These are phyloP conservation scores for Exephanes ischioxanthus DNA, from an alignment of 2,888 invertebrate species.

Conservation along the genomic window DNA sequence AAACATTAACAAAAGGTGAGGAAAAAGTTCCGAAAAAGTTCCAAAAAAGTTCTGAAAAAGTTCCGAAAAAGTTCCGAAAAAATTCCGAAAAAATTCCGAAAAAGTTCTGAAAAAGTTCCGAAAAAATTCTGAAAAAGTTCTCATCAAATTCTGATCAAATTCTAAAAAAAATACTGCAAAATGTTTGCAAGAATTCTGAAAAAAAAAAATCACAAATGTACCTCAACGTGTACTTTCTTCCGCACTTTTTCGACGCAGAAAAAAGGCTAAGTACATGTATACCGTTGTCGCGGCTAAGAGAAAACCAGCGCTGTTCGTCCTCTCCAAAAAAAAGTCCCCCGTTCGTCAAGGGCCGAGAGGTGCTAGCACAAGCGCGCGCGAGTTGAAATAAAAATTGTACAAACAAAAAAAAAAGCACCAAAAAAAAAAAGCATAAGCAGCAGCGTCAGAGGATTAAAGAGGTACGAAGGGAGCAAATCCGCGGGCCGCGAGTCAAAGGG, in stretches of 20 bases:
- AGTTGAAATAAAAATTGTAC: slow-evolving; percentile 16
- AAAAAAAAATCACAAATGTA: too few relatives aligned
- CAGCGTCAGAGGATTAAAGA: slow-evolving; percentile 24
- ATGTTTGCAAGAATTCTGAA: too few relatives aligned
- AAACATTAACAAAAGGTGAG: too few relatives aligned
- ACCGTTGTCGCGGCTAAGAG: not conserved
- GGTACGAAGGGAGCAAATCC: slow-evolving; percentile 18
- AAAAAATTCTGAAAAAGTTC: too few relatives aligned
- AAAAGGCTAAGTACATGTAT: not conserved
- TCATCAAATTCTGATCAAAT: too few relatives aligned
- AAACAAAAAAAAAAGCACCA: slow-evolving; percentile 1
- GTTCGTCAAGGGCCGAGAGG: not conserved
- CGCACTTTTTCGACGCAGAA: not conserved
- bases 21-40: too few relatives aligned
- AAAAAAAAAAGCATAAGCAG: not conserved
- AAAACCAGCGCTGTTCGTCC: not conserved
- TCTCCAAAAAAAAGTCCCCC: not conserved
- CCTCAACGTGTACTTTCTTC: too few relatives aligned
- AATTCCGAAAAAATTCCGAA: too few relatives aligned
- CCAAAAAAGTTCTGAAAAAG: too few relatives aligned
- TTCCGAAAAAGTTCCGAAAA: too few relatives aligned
- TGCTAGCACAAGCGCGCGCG: slow-evolving; percentile 4
- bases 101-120: too few relatives aligned
- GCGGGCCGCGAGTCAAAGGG: slow-evolving; percentile 46
- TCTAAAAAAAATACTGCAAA: too few relatives aligned